Base-by-base conservation (phyloP, 2,888 invertebrate species). In the Marronus borbonicus region DNA sequence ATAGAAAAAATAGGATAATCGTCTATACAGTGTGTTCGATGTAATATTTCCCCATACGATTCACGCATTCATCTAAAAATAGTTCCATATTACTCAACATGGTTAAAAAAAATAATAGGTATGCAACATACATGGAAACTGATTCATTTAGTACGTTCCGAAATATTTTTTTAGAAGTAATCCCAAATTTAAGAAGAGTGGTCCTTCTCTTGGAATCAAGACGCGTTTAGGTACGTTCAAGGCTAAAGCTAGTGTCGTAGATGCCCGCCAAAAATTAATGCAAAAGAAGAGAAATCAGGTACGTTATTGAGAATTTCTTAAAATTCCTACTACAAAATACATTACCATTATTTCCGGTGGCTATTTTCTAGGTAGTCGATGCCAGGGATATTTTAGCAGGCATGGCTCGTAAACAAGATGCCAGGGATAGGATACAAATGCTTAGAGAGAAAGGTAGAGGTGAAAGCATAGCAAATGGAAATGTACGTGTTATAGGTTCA, bases 321-420 rank as follows among this genome's bases (percentile, higher is more conserved):
- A 5, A 36, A 36, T 36, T 36, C 3, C 31, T 36, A 36, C 5
- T 36, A 36, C 5, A 36, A 4, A 36, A 36, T 0, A 36, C 5
- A n/a, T 55, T 17, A 14, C 7, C 55, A 55, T 8, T 44, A 44
- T 44, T 12, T 44, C 0, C 12, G 44, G 44, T 44, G 44, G 8
- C 8, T 65, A 39, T 36, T 39, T 74, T 60, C 24, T 20, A 74
- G 72, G 72, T 74, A 74, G 91, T 91, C 0, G 96, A 96, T 90
- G 96, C 96, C 0, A 90, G 96, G 79, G 96, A 96, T 82, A 94
- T 95, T 84, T 89, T 96, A 74, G 92, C 93, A 3, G 93, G 94
- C 88, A 92, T 94, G 83, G 94, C 95, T 0, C 94, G 94, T 85
- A 91, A 89, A 10, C 93, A 92, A 80, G 96, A 96, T 90, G 95